Evolutionary conservation across 2,888 invertebrate genomes (phyloP).

Genomic region (Arrhopalites spinosus): DNA sequence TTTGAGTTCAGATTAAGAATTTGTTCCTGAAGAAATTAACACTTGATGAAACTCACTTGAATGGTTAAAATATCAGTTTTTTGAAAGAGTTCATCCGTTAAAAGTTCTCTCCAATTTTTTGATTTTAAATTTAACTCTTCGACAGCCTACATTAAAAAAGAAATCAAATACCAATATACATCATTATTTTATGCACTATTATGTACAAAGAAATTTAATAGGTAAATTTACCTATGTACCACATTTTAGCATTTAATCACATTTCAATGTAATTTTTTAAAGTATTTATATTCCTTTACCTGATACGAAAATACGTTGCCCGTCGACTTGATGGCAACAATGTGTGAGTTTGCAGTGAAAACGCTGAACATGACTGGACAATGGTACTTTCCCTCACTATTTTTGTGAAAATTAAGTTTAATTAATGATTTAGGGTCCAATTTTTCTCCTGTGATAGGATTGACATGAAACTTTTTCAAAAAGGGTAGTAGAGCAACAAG

Average conservation of each 20-base stretch:
- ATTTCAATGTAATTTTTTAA: not conserved
- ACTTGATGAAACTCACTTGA: no score
- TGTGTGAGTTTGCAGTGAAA: slow-evolving; percentile 91
- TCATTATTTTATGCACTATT: no score
- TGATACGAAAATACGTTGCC: slow-evolving; percentile 96
- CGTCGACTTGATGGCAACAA: slow-evolving; percentile 84
- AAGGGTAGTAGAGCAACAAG: slow-evolving; percentile 83
- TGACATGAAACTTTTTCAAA: slow-evolving; percentile 86
- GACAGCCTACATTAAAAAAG: slow-evolving; percentile 68
- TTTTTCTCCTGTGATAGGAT: slow-evolving; percentile 91
- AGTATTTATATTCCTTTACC: no score
- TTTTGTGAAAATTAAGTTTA: slow-evolving; percentile 87
- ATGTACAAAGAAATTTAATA: no score
- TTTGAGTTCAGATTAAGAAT: no score
- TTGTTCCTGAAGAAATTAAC: no score
- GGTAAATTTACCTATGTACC: no score
- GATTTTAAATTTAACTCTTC: slow-evolving; percentile 95
- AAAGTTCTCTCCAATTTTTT: slow-evolving; percentile 90
- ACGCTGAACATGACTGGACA: slow-evolving; percentile 92
- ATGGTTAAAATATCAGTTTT: slow-evolving; percentile 89
- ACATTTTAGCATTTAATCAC: not conserved
- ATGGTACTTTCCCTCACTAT: slow-evolving; percentile 80
- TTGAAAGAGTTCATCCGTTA: slow-evolving; percentile 85
- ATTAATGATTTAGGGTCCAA: slow-evolving; percentile 79
- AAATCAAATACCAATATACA: no score